Evolutionary conservation across 2,113 vertebrate species (phyloP).

Genomic region (Seriola dumerili): DNA sequence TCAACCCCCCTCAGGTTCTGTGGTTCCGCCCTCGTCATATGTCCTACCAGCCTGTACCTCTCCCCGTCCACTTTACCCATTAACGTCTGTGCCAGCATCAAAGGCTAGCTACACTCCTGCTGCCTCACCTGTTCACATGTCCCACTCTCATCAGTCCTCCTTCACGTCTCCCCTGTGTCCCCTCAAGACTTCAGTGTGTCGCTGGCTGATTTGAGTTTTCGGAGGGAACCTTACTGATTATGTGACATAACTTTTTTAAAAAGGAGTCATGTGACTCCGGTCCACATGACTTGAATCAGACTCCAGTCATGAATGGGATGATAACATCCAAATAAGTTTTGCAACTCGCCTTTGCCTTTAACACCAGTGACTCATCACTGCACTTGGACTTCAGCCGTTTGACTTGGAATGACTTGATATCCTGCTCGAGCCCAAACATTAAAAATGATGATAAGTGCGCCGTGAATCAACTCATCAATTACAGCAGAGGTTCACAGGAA

Average conservation of each 20-base stretch:
- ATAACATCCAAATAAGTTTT: too few species aligned
- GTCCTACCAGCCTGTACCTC: slow-evolving; percentile 42
- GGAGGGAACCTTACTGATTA: not conserved
- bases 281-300: slow-evolving; percentile 20
- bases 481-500: too few species aligned
- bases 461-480: not conserved
- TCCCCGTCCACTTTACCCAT: not conserved
- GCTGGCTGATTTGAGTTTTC: not conserved
- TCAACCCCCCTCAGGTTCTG: not conserved
- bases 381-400: too few species aligned
- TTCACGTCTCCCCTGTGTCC: not conserved
- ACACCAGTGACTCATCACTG: too few species aligned
- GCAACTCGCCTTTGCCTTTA: too few species aligned
- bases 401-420: slow-evolving; percentile 9
- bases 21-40: slow-evolving; percentile 24
- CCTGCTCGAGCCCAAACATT: slow-evolving; percentile 6
- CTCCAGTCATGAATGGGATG: not conserved
- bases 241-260: not conserved
- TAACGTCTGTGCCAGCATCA: slow-evolving; percentile 5
- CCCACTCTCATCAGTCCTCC: not conserved
- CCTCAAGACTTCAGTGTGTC: not conserved
- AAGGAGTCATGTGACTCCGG: not conserved
- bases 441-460: not conserved
- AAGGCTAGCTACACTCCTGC: slow-evolving; percentile 8
- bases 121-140: slow-evolving; percentile 30